Base-by-base conservation (phyloP, 2,797 vertebrate species). In the Lates japonicus region DNA sequence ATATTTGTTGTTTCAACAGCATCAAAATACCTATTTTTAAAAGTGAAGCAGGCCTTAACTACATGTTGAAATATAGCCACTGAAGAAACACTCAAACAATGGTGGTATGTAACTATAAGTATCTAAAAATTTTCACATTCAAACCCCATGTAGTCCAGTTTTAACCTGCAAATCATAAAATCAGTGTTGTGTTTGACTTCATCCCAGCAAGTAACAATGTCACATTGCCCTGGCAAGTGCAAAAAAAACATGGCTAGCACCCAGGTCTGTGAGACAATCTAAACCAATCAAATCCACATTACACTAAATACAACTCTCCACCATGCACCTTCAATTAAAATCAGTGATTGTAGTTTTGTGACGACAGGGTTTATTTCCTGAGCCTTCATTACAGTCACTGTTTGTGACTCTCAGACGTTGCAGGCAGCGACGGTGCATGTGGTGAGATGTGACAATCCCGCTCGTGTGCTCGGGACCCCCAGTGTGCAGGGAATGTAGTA, bases 391-490 rank as follows among this genome's bases (percentile, higher is more conserved):
- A 86, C 37, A 81, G 75, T 80, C 62, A 11, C 70, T 70, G 78
- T 80, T 75, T 78, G 70, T 41, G 63, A 78, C 42, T 68, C 82
- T 86, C 39, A n/a, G 75, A 81, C 68, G 79, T 80, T 69, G 82
- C 81, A 80, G 78, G 70, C 86, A n/a, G 70, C 41, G 59, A n/a
- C 4, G 14, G 75, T 54, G 84, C 88, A 82, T 84, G 88, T 76
- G 75, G 91, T 70, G 88, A 88, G 80, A 92, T 88, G 81, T 87
- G 89, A 93, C 87, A 83, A 85, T 77, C 58, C 46, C 14, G 61
- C 73, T 81, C 67, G 66, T 80, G 89, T 70, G 69, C 72, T 78
- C 60, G 20, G 82, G 76, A 79, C 86, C 82, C 90, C 90, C 0
- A 51, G 48, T 65, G 88, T 59, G 87, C 60, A 10, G 61, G 64